Evolutionary conservation across 2,113 vertebrate genomes (phyloP).

Genomic region (Atrichornis clamosus): DNA sequence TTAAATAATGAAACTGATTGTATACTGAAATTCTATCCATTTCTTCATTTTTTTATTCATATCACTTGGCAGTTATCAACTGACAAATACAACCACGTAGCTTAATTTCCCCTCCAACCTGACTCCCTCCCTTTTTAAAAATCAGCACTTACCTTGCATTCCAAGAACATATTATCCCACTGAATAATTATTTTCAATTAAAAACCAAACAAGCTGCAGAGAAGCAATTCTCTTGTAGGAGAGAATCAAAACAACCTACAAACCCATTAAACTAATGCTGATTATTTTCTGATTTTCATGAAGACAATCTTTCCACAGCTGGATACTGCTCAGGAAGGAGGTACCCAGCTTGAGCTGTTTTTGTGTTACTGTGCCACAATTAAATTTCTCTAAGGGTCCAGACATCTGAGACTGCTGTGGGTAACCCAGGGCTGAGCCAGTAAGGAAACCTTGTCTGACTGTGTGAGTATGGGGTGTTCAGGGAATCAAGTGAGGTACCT

Average conservation of each 20-base stretch:
- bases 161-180: background rate
- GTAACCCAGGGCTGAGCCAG: background rate
- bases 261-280: background rate
- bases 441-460: background rate
- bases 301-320: background rate
- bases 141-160: background rate
- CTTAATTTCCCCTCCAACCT: background rate
- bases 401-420: background rate
- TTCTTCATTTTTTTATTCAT: background rate
- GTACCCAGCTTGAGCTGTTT: background rate
- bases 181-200: constrained; percentile 10
- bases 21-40: background rate
- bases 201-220: background rate
- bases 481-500: background rate
- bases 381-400: background rate
- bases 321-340: background rate
- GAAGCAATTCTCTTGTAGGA: background rate
- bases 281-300: background rate
- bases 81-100: background rate
- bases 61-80: background rate
- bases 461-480: background rate
- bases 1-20: background rate
- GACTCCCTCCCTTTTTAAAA: background rate
- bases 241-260: constrained; percentile 2
- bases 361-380: background rate